Percentiles rank a stretch among this genome's conserved stretches.
These are phyloP conservation scores for Colossoma macropomum DNA, from an alignment of 2,113 vertebrate species.

Conservation along the genomic window DNA sequence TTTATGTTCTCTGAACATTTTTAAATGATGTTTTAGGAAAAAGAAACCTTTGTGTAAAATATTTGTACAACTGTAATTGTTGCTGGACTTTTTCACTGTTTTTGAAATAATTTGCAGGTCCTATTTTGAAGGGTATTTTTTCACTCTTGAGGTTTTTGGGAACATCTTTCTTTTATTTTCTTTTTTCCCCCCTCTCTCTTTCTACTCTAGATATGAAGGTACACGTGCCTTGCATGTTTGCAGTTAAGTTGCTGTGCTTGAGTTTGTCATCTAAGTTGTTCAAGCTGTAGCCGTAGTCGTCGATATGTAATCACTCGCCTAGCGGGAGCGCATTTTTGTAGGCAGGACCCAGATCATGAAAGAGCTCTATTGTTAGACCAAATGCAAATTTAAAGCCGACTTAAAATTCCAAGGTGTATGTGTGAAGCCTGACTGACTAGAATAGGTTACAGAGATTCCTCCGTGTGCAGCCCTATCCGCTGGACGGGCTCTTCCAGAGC, in stretches of 20 bases:
- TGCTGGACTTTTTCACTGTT: constrained; percentile 75
- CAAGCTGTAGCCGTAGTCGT: constrained; percentile 65
- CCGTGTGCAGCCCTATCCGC: neutral
- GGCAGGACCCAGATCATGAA: neutral
- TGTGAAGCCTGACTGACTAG: constrained; percentile 10
- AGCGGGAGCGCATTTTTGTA: neutral
- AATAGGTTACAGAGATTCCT: neutral
- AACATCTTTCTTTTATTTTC: constrained; percentile 59
- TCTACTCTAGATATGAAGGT: constrained; percentile 60
- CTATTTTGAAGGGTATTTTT: constrained; percentile 72
- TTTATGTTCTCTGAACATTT: constrained; percentile 87
- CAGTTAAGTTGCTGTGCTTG: constrained; percentile 67
- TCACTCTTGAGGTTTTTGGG: constrained; percentile 71
- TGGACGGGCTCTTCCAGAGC: constrained; percentile 9
- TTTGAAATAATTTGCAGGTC: constrained; percentile 83
- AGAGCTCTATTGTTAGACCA: constrained; percentile 8
- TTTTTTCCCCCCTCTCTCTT: constrained; percentile 6
- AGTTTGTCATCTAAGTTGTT: constrained; percentile 59
- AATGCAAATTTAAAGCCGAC: constrained; percentile 1
- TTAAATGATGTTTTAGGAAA: constrained; percentile 74
- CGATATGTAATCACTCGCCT: constrained; percentile 44
- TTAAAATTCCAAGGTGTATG: neutral
- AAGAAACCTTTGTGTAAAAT: constrained; percentile 81
- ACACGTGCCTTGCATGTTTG: constrained; percentile 73
- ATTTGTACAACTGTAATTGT: constrained; percentile 89